Percentiles rank a stretch among this genome's conserved stretches.
These are phyloP conservation scores for Muscicapa comitata DNA, from an alignment of 2,797 vertebrate genomes.

Conservation along the genomic window DNA sequence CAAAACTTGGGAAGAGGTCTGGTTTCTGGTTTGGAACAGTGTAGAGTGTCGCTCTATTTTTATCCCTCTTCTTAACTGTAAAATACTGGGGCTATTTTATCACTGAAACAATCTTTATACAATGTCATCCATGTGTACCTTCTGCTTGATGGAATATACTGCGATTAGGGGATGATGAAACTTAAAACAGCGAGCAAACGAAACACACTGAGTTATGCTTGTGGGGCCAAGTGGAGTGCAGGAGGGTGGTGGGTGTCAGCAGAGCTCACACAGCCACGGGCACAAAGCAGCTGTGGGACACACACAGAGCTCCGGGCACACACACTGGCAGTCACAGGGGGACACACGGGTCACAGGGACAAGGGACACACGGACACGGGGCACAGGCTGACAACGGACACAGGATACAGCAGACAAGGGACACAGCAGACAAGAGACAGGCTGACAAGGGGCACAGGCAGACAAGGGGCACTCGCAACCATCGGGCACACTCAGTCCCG, in stretches of 20 bases:
- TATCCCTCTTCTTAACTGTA: background rate
- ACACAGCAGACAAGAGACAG: too few relatives aligned
- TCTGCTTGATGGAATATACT: background rate
- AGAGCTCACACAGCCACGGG: fast-evolving
- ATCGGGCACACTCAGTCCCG: too few relatives aligned
- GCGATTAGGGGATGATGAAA: background rate
- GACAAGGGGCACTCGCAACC: too few relatives aligned
- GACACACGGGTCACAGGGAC: too few relatives aligned
- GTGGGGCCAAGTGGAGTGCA: fast-evolving
- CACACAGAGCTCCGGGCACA: background rate
- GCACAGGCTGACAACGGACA: too few relatives aligned
- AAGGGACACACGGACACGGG: too few relatives aligned
- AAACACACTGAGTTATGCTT: fast-evolving
- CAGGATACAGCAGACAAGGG: too few relatives aligned
- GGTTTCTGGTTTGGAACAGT: background rate
- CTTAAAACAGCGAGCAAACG: background rate
- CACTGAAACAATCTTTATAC: background rate
- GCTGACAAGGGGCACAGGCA: too few relatives aligned
- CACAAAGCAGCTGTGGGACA: fast-evolving
- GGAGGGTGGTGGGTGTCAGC: background rate
- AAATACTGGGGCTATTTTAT: background rate
- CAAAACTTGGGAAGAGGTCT: background rate
- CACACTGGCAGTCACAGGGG: too few relatives aligned
- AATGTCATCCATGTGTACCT: background rate
- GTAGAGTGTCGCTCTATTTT: background rate